Evolutionary conservation across 2,113 vertebrate species (phyloP).

Genomic region (Chauna torquata): DNA sequence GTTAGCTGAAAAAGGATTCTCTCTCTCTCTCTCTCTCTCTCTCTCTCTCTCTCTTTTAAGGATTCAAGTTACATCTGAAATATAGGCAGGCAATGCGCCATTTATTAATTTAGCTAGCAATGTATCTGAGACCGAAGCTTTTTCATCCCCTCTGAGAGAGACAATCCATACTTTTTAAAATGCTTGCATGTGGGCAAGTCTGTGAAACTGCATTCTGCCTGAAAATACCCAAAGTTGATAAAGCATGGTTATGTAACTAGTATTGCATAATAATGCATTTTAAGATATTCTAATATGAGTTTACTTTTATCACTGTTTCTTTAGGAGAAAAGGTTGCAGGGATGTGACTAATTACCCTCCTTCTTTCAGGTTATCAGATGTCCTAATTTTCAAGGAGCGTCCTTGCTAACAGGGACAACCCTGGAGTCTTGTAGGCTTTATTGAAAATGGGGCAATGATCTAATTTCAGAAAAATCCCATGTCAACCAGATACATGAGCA

Average conservation of each 20-base stretch:
- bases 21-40: too few relatives aligned
- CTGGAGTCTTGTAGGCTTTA: constrained; percentile 20
- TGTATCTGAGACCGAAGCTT: background rate
- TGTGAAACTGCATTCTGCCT: constrained; percentile 20
- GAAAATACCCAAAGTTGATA: background rate
- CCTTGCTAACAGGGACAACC: constrained; percentile 53
- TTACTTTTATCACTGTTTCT: constrained; percentile 33
- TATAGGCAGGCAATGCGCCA: background rate
- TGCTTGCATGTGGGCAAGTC: background rate
- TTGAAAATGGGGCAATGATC: constrained; percentile 53
- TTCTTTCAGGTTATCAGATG: constrained; percentile 49
- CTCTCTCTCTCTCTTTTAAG: background rate
- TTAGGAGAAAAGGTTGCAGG: constrained; percentile 32
- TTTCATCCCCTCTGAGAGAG: background rate
- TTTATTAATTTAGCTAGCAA: background rate
- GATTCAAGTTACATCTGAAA: background rate
- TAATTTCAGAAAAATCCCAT: constrained; percentile 50
- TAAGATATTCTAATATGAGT: constrained; percentile 13
- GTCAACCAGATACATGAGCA: background rate
- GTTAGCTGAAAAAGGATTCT: background rate
- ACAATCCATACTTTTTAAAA: background rate
- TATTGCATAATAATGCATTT: constrained; percentile 36
- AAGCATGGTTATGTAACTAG: constrained; percentile 30
- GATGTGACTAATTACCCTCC: constrained; percentile 60
- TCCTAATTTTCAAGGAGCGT: constrained; percentile 60